Evolutionary conservation across 1,140 invertebrate species (phyloP).

Genomic region (Drosophila bocqueti): DNA sequence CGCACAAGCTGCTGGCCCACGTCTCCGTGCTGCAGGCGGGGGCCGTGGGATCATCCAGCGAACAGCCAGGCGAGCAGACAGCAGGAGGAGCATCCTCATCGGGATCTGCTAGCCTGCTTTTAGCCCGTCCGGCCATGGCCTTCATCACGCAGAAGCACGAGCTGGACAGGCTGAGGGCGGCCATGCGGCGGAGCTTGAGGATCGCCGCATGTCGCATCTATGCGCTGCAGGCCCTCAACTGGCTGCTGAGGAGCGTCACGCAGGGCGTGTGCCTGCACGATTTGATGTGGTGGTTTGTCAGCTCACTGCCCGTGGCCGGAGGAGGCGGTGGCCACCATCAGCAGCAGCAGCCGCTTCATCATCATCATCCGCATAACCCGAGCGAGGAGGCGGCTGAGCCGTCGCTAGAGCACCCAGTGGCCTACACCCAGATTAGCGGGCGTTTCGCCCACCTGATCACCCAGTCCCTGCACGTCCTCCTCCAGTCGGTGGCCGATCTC

Average conservation of each 20-base stretch:
- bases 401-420: slow-evolving; percentile 93
- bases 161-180: slow-evolving; percentile 90
- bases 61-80: neutral
- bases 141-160: slow-evolving; percentile 95
- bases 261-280: slow-evolving; percentile 96
- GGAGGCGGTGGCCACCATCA: neutral
- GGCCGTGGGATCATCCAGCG: neutral
- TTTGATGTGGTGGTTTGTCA: slow-evolving; percentile 97
- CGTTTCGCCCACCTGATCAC: slow-evolving; percentile 92
- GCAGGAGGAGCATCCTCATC: neutral
- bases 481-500: slow-evolving; percentile 96
- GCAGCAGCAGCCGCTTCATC: neutral
- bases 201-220: slow-evolving; percentile 94
- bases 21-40: slow-evolving; percentile 51
- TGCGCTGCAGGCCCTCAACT: slow-evolving; percentile 95
- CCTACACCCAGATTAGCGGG: slow-evolving; percentile 92
- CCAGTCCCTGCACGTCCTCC: slow-evolving; percentile 93
- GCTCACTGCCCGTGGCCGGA: slow-evolving; percentile 87
- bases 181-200: slow-evolving; percentile 93
- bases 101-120: slow-evolving; percentile 68
- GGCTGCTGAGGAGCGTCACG: slow-evolving; percentile 96
- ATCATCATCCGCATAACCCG: neutral
- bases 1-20: slow-evolving; percentile 78
- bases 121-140: slow-evolving; percentile 90
- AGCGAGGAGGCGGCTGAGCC: slow-evolving; percentile 78